Evolutionary conservation across 2,797 vertebrate species (phyloP).

Genomic region (Typhlichthys subterraneus): DNA sequence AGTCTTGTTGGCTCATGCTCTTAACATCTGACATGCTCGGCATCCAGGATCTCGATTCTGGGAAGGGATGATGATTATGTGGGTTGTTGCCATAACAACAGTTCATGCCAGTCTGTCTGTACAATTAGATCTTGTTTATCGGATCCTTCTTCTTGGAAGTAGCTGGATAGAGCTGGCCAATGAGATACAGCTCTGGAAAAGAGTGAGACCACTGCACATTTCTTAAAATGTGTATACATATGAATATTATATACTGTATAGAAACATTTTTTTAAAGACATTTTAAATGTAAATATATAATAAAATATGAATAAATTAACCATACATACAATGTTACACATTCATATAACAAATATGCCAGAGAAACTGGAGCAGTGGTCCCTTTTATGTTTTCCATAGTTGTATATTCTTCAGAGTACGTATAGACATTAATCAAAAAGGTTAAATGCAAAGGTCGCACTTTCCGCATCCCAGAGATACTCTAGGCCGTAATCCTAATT

Average conservation of each 20-base stretch:
- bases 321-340: too few relatives aligned
- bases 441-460: neutral
- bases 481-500: constrained; percentile 24
- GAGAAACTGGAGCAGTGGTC: too few relatives aligned
- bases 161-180: constrained; percentile 53
- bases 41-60: constrained; percentile 45
- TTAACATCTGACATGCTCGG: constrained; percentile 19
- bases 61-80: constrained; percentile 26
- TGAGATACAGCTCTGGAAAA: neutral
- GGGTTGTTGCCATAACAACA: constrained; percentile 60
- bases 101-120: constrained; percentile 52
- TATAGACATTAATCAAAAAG: constrained; percentile 39
- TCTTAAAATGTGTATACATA: too few relatives aligned
- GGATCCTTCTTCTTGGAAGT: constrained; percentile 47
- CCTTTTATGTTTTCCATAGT: too few relatives aligned
- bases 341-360: too few relatives aligned
- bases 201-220: constrained; percentile 2
- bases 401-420: constrained; percentile 11
- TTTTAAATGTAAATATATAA: too few relatives aligned
- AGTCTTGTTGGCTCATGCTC: constrained; percentile 39
- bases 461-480: constrained; percentile 17
- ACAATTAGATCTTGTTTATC: constrained; percentile 70
- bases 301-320: too few relatives aligned
- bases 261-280: too few relatives aligned
- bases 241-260: too few relatives aligned